A percentile compares a stretch with the other conserved stretches of the same genome.
These are phyloP conservation scores for Triplophysa yarkandensis DNA, from an alignment of 2,797 vertebrate species.

Conservation along the genomic window DNA sequence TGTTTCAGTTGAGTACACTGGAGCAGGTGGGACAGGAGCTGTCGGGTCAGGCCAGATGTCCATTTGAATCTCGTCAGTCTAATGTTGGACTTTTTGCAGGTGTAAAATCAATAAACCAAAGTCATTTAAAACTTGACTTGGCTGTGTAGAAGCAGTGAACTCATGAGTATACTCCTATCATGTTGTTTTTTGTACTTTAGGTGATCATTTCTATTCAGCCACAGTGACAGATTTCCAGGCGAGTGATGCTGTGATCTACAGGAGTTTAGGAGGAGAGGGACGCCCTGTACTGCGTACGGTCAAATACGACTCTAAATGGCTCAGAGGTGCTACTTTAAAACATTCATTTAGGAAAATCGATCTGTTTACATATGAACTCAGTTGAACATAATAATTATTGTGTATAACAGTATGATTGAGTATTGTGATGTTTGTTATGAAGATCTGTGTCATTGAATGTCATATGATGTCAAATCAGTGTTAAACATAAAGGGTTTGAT, in stretches of 20 bases:
- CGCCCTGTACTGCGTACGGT: constrained; percentile 89
- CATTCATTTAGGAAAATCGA: too few species aligned
- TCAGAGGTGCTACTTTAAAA: constrained; percentile 80
- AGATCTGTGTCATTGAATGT: not conserved
- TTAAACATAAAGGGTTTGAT: not conserved
- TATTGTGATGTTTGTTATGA: not conserved
- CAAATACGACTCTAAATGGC: constrained; percentile 99
- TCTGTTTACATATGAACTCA: not conserved
- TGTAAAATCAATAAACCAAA: constrained; percentile 64
- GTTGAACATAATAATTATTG: not conserved
- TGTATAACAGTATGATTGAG: not conserved
- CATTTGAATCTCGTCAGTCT: constrained; percentile 94
- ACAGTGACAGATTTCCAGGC: constrained; percentile 96
- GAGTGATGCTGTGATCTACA: constrained; percentile 94
- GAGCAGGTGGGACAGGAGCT: constrained; percentile 93
- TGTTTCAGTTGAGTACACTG: constrained; percentile 82
- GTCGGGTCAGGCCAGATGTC: constrained; percentile 92
- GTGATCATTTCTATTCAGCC: constrained; percentile 92
- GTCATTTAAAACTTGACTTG: too few species aligned
- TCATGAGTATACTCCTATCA: not conserved
- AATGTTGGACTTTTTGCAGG: constrained; percentile 94
- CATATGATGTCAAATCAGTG: not conserved
- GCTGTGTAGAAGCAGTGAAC: too few species aligned
- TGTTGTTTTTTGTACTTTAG: constrained; percentile 66
- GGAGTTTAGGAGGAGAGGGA: constrained; percentile 87